phyloP scores from a whole-genome alignment of 2,888 invertebrate species.

The Rutpela maculata region DNA sequence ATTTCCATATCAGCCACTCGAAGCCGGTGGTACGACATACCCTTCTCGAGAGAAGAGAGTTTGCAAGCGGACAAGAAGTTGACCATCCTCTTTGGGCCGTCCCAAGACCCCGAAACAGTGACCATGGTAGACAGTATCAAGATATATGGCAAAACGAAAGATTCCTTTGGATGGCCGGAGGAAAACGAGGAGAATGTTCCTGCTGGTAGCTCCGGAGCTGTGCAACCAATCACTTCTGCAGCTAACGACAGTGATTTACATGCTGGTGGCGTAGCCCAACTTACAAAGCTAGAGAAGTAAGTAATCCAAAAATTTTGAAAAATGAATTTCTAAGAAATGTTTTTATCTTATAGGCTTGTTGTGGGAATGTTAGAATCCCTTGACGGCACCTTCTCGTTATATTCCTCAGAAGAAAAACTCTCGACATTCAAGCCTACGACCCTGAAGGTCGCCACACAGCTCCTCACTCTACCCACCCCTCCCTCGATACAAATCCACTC shows the following conservation, averaged over 20 bases:
- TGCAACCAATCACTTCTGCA: slow-evolving; percentile 49
- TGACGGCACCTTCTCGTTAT: slow-evolving; percentile 81
- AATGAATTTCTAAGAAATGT: not conserved
- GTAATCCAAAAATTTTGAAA: slow-evolving; percentile 22
- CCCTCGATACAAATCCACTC: slow-evolving; percentile 85
- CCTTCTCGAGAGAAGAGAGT: slow-evolving; percentile 94
- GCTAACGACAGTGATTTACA: slow-evolving; percentile 71
- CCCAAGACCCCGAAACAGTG: slow-evolving; percentile 90
- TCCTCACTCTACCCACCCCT: slow-evolving; percentile 83
- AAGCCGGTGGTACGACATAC: slow-evolving; percentile 96
- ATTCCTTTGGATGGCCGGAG: slow-evolving; percentile 97
- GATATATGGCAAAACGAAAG: slow-evolving; percentile 94
- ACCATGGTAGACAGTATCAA: slow-evolving; percentile 96
- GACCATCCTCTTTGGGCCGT: slow-evolving; percentile 88
- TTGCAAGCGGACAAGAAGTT: slow-evolving; percentile 93
- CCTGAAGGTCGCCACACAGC: slow-evolving; percentile 80
- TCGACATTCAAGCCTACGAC: slow-evolving; percentile 76
- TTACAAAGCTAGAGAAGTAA: slow-evolving; percentile 79
- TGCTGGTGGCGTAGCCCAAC: slow-evolving; percentile 72
- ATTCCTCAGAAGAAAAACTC: slow-evolving; percentile 75
- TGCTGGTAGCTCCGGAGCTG: slow-evolving; percentile 57
- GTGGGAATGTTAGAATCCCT: slow-evolving; percentile 83
- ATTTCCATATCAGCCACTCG: slow-evolving; percentile 74
- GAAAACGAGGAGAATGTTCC: slow-evolving; percentile 86
- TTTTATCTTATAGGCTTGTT: slow-evolving; percentile 75